Percentiles rank a stretch among this genome's conserved stretches.
These are phyloP conservation scores for Drosophila serrata DNA, from an alignment of 1,140 invertebrate genomes.

Conservation along the genomic window DNA sequence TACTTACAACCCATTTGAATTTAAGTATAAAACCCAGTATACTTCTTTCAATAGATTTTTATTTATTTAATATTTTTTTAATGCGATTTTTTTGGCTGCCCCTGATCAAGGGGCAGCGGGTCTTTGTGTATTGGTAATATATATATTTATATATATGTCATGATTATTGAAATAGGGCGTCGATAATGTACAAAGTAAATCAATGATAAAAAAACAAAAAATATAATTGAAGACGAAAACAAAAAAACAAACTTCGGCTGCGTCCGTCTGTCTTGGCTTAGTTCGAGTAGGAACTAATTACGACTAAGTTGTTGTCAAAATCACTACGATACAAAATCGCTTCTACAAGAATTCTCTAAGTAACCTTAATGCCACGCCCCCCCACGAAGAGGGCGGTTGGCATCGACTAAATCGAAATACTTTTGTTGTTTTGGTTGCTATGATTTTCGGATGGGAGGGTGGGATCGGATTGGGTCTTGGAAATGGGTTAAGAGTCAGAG, in stretches of 20 bases:
- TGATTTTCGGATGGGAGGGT: conserved; percentile 9
- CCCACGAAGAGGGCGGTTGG: conserved; percentile 36
- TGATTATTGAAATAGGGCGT: conserved; percentile 74
- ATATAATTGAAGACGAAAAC: conserved; percentile 46
- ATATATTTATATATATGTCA: conserved; percentile 59
- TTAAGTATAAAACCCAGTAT: conserved; percentile 1
- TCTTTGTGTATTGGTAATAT: conserved; percentile 53
- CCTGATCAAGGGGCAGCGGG: conserved; percentile 17
- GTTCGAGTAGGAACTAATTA: conserved; percentile 79
- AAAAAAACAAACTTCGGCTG: conserved; percentile 47
- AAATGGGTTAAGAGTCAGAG: conserved; percentile 26
- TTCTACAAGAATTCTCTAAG: conserved; percentile 77
- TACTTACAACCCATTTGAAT: not conserved
- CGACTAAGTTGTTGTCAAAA: conserved; percentile 67
- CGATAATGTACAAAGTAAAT: conserved; percentile 47
- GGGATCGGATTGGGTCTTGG: conserved; percentile 3
- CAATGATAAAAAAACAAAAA: conserved; percentile 47
- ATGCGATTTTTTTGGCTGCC: conserved; percentile 48
- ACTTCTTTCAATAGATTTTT: conserved; percentile 34
- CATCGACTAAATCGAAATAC: conserved; percentile 76
- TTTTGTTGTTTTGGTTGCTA: conserved; percentile 60
- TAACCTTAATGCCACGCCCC: conserved; percentile 66
- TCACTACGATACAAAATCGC: conserved; percentile 81
- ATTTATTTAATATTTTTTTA: conserved; percentile 34
- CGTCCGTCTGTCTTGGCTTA: conserved; percentile 55